Conservation (phyloP, 2,888 invertebrate genomes). For the Cinara cedri region DNA sequence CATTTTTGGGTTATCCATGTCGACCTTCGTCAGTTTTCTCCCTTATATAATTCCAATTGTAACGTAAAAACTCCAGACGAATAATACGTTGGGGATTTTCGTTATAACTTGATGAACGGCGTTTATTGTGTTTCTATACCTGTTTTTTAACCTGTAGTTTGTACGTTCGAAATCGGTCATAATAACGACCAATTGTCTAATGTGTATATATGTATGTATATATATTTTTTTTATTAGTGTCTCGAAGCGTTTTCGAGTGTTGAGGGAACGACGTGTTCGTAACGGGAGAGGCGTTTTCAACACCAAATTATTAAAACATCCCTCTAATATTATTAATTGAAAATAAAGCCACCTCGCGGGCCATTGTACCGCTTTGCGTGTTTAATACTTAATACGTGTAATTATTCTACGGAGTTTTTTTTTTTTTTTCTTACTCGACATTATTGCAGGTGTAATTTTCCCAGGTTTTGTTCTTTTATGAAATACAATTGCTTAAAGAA, state of each 20-base stretch:
- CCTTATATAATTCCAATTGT: slow-evolving; percentile 25
- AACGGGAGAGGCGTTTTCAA: not conserved
- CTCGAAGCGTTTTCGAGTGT: too few species aligned
- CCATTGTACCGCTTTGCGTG: too few species aligned
- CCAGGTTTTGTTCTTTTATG: too few species aligned
- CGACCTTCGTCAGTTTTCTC: slow-evolving; percentile 10
- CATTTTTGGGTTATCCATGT: slow-evolving; percentile 6
- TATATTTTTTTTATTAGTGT: slow-evolving; percentile 30
- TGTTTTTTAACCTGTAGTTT: not conserved
- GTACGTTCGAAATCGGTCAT: not conserved
- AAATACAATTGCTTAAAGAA: too few species aligned
- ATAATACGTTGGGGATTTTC: slow-evolving; percentile 44
- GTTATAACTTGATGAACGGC: slow-evolving; percentile 4
- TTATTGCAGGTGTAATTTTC: too few species aligned
- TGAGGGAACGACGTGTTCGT: too few species aligned
- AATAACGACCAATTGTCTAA: too few species aligned
- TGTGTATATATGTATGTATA: too few species aligned
- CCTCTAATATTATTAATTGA: not conserved
- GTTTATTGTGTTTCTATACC: slow-evolving; percentile 19
- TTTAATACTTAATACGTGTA: too few species aligned
- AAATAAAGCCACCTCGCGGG: not conserved
- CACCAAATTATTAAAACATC: not conserved
- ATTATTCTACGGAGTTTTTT: too few species aligned
- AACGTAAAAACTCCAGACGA: slow-evolving; percentile 24
- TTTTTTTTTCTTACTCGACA: too few species aligned